Evolutionary conservation across 2,113 vertebrate species (phyloP).

Genomic region (Pangasianodon gigas): DNA sequence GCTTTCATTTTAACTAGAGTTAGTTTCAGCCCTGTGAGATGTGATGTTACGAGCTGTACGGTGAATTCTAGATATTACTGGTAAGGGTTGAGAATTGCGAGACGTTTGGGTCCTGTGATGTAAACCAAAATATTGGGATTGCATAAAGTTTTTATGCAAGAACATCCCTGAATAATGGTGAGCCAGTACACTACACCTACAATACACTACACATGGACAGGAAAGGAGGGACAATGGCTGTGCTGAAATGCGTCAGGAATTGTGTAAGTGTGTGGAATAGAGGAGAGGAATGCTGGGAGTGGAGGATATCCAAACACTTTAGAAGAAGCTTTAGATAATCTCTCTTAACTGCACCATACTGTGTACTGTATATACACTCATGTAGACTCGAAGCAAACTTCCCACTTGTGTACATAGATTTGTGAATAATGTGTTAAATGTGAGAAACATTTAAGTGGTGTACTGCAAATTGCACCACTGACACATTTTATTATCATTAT

Average conservation of each 20-base stretch:
- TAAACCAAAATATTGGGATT: neutral
- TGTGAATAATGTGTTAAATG: neutral
- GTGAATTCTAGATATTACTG: neutral
- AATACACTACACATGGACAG: neutral
- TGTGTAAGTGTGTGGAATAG: neutral
- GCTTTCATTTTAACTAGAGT: neutral
- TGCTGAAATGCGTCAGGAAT: conserved; percentile 13
- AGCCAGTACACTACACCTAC: neutral
- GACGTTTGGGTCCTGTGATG: neutral
- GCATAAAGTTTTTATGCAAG: neutral
- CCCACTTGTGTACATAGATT: neutral
- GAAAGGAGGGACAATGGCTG: conserved; percentile 16
- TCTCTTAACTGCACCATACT: neutral
- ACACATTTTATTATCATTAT: neutral
- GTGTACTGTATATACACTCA: neutral
- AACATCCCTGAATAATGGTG: neutral
- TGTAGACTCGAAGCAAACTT: neutral
- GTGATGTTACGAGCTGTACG: neutral
- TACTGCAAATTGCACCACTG: neutral
- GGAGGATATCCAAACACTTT: conserved; percentile 43
- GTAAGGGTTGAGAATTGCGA: neutral
- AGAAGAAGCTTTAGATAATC: conserved; percentile 41
- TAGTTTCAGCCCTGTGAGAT: neutral
- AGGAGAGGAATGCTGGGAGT: conserved; percentile 16
- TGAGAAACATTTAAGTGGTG: neutral